Base-by-base conservation (phyloP, 2,113 vertebrate species). In the Formicarius rufipectus region DNA sequence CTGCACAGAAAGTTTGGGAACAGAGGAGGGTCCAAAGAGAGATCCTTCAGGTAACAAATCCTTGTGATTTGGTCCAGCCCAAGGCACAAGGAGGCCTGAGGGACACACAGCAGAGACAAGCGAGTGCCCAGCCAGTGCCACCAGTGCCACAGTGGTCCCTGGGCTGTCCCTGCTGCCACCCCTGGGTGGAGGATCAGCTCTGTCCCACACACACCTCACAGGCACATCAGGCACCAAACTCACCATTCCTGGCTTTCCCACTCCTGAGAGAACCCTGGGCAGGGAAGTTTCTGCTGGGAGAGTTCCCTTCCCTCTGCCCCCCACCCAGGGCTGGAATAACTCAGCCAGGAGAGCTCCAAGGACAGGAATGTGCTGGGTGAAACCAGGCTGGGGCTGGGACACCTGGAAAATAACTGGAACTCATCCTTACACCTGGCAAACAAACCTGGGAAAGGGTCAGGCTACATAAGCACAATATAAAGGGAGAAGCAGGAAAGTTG, bases 391-490 rank as follows among this genome's bases (percentile, higher is more conserved):
- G 31, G 63, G 39, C 55, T 11, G 8, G 50, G 10, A 16, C 47
- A 17, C 39, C 10, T 53, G 28, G 49, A 30, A n/a, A 56, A 12
- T 2, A 21, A 5, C 40, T 12, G 58, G 30, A n/a, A 63, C 25
- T 47, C 12, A 31, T 56, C 3, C 40, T n/a, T 17, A 24, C 30
- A n/a, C 5, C 22, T 2, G 2, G 49, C 21, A 37, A 15, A 35
- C 0, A 7, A 22, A 17, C 5, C 53, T 15, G n/a, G 16, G 49
- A 5, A 22, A 47, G 49, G 18, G 16, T 2, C 56, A 25, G 58
- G 39, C 21, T 10, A 11, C 17, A 3, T 0, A 3, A 21, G 18
- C 14, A 23, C 55, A n/a, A 0, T 0, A 3, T 9, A 47, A 47
- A 21, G 47, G n/a, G 56, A 47, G 35, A 12, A 25, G 66, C 15